Base-by-base conservation (phyloP, 2,888 invertebrate species). In the Cyclophora punctaria region DNA sequence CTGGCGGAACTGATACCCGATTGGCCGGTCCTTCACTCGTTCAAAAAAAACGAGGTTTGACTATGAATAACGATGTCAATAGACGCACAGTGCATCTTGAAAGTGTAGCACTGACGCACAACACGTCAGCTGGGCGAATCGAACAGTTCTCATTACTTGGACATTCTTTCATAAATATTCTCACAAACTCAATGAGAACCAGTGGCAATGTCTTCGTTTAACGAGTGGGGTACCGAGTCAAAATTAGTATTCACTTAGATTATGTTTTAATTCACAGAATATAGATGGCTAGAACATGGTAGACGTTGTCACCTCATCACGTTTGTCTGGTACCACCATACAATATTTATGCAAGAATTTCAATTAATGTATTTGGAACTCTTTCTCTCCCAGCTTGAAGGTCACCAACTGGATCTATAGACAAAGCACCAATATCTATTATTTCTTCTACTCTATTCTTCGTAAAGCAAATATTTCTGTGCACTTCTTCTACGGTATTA, bases 1-100 rank as follows among this genome's bases (percentile, higher is more conserved):
- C 91, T 97, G 89, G 96, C 96, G 76, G 97, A 98, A 90, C 91
- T 97, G 91, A 97, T 98, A 87, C 97, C 97, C 79, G 97, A 97
- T 91, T 98, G 97, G 97, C 97, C 97, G 78, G 93, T 93, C 82
- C 93, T 96, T 81, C 94, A 94, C 88, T 93, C 92, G 90, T 92
- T 93, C 91, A 91, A 90, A 90, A 92, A 90, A 90, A 91, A 93
- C 92, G 95, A 96, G 95, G 95, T 96, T 94, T 92, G 94, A 91
- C 75, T 78, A 72, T 73, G 37, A 75, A 75, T 67, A 69, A 69
- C 67, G 66, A 73, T 75, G 73, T 72, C 71, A 67, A 67, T 75
- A 78, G 78, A 70, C 74, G 78, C 83, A 83, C 83, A 74, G 72
- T 80, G 85, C 86, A 87, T 80, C 75, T 76, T 81, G 78, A 75